Base-by-base conservation (phyloP, 2,797 vertebrate species). In the Catostomus latipinnis region DNA sequence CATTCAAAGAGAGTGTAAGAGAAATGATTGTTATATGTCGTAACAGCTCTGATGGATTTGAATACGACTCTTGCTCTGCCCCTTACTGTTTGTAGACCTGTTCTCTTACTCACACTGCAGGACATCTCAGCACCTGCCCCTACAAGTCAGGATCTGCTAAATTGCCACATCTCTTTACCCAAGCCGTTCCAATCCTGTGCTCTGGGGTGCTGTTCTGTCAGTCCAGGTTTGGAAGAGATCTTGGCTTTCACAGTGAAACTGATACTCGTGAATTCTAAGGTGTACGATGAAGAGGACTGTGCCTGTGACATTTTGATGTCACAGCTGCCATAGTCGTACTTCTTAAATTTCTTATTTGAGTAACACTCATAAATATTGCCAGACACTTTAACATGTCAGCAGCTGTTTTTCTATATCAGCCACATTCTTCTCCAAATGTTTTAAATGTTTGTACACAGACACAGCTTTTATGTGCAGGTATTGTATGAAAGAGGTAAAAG, bases 321-420 rank as follows among this genome's bases (percentile, higher is more conserved):
- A 91, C 93, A 93, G 93, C 91, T 93, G 91, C 92, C 34, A 34
- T 34, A 90, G 90, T 91, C 81, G 85, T 78, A 89, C 90, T 88
- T 92, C 93, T 94, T 89, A 84, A 88, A 89, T 94, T 92, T 94
- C 94, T 80, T 84, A 88, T 91, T 88, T 83, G 86, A 88, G 87
- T 71, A 89, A 87, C 79, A 71, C 78, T 87, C 91, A 90, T 92
- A 94, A 93, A 94, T 94, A 91, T 87, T 88, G 74, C 62, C 56
- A 85, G 92, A 93, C 92, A 88, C 87, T 91, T 90, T 87, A 91
- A 92, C 88, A 87, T 88, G 87, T 74, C 83, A 88, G 90, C 94
- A 94, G 93, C 92, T 94, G 94, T 89, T 93, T 93, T 93, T 91
- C 83, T 86, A 84, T 90, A 92, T 83, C 66, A 73, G 84, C 54